Conservation (phyloP, 2,113 vertebrate species). For the Isichthys henryi region DNA sequence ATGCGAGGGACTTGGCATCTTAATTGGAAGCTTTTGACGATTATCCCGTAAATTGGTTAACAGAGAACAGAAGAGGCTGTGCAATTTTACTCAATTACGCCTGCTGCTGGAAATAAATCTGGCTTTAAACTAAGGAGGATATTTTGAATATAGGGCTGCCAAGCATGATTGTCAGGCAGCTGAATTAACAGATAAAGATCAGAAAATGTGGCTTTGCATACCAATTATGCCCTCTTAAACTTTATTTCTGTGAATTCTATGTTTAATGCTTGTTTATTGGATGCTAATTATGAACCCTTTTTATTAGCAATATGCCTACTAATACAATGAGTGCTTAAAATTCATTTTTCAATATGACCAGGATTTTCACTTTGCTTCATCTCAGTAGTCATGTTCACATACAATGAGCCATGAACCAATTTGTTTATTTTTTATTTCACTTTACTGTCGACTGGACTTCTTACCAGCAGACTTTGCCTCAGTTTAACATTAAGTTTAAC, state of each 20-base stretch:
- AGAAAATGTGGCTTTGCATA: not conserved
- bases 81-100: not conserved
- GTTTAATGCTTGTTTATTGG: not conserved
- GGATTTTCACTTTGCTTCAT: not conserved
- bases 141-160: not conserved
- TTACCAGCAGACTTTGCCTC: not conserved
- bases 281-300: not conserved
- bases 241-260: not conserved
- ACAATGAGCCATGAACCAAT: no score
- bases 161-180: not conserved
- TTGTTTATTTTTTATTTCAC: not conserved
- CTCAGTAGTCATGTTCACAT: not conserved
- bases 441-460: not conserved
- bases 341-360: not conserved
- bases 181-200: not conserved
- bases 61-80: not conserved
- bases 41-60: not conserved
- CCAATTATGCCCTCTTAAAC: not conserved
- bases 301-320: not conserved
- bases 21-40: not conserved
- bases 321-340: not conserved
- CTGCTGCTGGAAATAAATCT: not conserved
- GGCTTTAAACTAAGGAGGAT: not conserved
- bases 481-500: not conserved
- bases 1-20: not conserved